Evolutionary conservation across 1,140 invertebrate species (phyloP).

Genomic region (Andricus grossulariae): DNA sequence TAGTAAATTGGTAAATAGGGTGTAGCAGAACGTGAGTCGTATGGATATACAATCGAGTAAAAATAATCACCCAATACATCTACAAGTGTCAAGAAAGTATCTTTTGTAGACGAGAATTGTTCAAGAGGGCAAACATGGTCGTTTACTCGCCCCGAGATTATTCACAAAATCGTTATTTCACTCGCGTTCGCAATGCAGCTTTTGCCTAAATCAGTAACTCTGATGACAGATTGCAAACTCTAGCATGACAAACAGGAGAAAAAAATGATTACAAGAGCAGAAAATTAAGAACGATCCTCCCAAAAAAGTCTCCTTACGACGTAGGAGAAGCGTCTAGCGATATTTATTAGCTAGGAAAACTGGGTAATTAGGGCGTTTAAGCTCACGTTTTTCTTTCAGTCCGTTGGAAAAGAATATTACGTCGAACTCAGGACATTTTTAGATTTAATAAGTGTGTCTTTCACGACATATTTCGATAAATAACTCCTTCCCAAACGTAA

Average conservation of each 20-base stretch:
- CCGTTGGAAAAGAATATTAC: background rate
- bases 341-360: background rate
- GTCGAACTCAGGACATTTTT: constrained; percentile 1
- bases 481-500: constrained; percentile 4
- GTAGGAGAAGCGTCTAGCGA: constrained; percentile 23
- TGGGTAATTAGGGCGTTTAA: background rate
- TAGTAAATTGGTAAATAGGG: constrained; percentile 3
- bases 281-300: constrained; percentile 29
- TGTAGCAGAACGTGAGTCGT: background rate
- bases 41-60: constrained; percentile 25
- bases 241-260: background rate
- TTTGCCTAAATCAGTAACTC: background rate
- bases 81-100: constrained; percentile 32
- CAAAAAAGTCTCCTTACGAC: constrained; percentile 16
- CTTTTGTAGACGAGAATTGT: constrained; percentile 27
- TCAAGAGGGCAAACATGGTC: constrained; percentile 29
- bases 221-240: background rate
- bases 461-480: constrained; percentile 25
- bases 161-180: constrained; percentile 19
- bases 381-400: background rate
- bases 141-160: constrained; percentile 13
- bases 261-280: background rate
- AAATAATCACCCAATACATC: constrained; percentile 32
- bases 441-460: background rate
- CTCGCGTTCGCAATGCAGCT: background rate